Evolutionary conservation across 1,140 invertebrate genomes (phyloP), one percentile per base, ranked within the genome.

Genomic region (Acromyrmex echinatior): DNA sequence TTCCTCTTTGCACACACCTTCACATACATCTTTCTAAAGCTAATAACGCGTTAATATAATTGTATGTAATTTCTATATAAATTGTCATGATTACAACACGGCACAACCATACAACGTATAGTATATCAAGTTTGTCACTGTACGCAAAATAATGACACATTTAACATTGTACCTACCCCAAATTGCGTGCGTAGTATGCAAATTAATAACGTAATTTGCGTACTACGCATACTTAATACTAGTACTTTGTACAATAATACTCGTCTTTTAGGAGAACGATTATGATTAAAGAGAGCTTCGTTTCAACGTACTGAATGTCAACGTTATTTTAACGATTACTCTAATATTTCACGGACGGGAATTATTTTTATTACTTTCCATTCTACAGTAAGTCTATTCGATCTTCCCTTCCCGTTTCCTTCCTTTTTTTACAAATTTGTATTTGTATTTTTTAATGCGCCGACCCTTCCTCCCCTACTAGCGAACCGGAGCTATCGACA

Each of bases 241-340:
- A 63, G 49, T 66, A 86, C 73, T 77, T 89, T 90, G 82, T 90
- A 89, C 88, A 86, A 66, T 86, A 86, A 89, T 89, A 81, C 74
- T 89, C 87, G 63, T 87, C 80, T 73, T 73, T 70, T 88, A 28
- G 39, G 18, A 77, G 81, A 56, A 82, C 14, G 31, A 79, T 73
- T 21, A 87, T 66, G 16, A 68, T 84, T 87, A 87, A 84, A 51
- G 53, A 21, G 31, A 82, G 70, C 86, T 81, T 89, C 58, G 65
- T 86, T 88, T 70, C 21, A 51, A 74, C 16, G 49, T 65, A 84
- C 16, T 49, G 58, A 45, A 88, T 9, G 28, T 53, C 6, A 35
- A 76, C 14, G 73, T 87, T 87, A 86, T 58, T 79, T 63, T 79
- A 62, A 62, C n/a, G 25, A 77, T 49, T 79, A 53, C 14, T 73